These are phyloP conservation scores for Heliopora coerulea DNA, from an alignment of 92 coral and sea anemone genomes.

Conservation along the genomic window DNA sequence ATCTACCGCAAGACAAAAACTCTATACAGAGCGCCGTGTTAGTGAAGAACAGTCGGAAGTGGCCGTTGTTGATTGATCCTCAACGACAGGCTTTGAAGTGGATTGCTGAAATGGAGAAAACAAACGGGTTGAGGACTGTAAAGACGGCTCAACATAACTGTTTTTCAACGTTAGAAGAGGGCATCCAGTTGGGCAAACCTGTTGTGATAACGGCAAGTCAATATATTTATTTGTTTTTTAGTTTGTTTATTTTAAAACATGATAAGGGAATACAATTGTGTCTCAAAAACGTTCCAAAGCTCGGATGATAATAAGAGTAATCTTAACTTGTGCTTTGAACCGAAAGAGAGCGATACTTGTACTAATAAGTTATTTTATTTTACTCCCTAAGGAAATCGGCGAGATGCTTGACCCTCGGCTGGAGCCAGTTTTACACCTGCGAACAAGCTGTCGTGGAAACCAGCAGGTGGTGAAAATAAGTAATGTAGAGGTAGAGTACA, in stretches of 20 bases:
- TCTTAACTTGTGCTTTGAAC: too few species aligned
- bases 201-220: conserved; percentile 88
- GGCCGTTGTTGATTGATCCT: conserved; percentile 96
- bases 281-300: too few species aligned
- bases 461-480: conserved; percentile 69
- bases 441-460: conserved; percentile 68
- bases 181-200: conserved; percentile 86
- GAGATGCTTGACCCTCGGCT: conserved; percentile 82
- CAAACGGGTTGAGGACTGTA: conserved; percentile 75
- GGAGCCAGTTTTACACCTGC: conserved; percentile 74
- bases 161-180: conserved; percentile 74
- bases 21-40: conserved; percentile 81
- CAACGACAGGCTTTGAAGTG: conserved; percentile 94
- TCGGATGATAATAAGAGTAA: background rate
- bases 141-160: conserved; percentile 80
- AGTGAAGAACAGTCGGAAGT: conserved; percentile 82
- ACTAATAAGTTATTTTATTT: background rate
- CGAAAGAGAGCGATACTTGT: background rate
- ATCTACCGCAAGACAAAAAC: conserved; percentile 77
- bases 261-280: too few species aligned
- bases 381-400: conserved; percentile 66
- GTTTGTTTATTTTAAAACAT: too few species aligned
- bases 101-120: conserved; percentile 83
- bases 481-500: conserved; percentile 84
- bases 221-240: too few species aligned